Conservation (phyloP, 1,140 invertebrate genomes). For the Eulimnadia texana region DNA sequence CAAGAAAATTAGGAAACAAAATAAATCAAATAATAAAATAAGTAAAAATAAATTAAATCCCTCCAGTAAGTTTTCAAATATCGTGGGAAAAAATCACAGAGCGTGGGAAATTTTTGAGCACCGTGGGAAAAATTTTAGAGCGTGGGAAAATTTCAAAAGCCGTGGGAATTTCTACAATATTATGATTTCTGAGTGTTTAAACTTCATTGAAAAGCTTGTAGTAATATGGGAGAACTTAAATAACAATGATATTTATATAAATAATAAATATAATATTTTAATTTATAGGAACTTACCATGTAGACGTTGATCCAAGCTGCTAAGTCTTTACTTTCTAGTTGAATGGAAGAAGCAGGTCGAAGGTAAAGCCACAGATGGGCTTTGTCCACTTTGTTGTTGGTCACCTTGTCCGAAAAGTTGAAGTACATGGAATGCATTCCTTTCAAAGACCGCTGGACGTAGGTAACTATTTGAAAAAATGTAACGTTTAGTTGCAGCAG, state of each 20-base stretch:
- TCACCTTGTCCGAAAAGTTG: conserved; percentile 39
- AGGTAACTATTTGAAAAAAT: conserved; percentile 25
- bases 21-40: neutral
- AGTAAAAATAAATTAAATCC: neutral
- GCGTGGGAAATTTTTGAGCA: too few species aligned
- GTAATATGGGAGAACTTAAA: neutral
- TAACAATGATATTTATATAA: neutral
- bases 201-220: too few species aligned
- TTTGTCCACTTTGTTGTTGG: conserved; percentile 30
- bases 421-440: conserved; percentile 35
- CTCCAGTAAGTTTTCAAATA: too few species aligned
- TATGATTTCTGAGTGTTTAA: too few species aligned
- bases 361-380: conserved; percentile 39
- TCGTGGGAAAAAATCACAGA: too few species aligned
- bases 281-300: neutral
- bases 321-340: neutral
- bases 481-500: neutral
- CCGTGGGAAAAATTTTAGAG: too few species aligned
- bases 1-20: too few species aligned
- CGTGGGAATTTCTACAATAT: too few species aligned
- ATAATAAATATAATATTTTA: neutral
- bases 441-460: conserved; percentile 22
- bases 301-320: neutral
- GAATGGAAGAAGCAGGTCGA: conserved; percentile 17
- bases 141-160: too few species aligned